These are phyloP conservation scores for Tichodroma muraria DNA, from an alignment of 2,113 vertebrate species.

Conservation along the genomic window DNA sequence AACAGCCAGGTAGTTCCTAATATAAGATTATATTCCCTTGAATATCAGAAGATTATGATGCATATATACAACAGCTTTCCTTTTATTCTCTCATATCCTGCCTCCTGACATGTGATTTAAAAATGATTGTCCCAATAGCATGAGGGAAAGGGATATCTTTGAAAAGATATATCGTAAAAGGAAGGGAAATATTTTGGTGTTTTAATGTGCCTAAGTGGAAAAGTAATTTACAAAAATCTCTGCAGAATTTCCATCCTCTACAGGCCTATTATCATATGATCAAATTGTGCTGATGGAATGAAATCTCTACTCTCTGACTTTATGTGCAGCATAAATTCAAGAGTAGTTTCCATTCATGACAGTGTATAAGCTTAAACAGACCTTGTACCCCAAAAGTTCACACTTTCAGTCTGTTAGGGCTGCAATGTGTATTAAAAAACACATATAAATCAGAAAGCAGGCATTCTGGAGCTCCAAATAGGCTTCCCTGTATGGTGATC, in stretches of 20 bases:
- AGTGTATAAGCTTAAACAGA: not conserved
- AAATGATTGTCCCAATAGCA: not conserved
- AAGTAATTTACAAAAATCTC: not conserved
- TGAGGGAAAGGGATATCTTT: not conserved
- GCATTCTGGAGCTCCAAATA: not conserved
- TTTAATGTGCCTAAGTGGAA: not conserved
- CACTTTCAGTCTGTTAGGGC: not conserved
- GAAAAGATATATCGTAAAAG: not conserved
- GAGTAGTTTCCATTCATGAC: not conserved
- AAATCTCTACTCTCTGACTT: not conserved
- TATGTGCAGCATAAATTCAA: not conserved
- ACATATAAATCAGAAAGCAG: not conserved
- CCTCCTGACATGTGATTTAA: not conserved
- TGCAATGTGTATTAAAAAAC: fast-evolving
- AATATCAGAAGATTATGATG: conserved; percentile 24
- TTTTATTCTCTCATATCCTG: not conserved
- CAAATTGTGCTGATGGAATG: not conserved
- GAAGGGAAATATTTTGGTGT: not conserved
- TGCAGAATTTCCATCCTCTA: not conserved
- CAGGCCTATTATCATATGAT: not conserved
- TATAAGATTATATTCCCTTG: not conserved
- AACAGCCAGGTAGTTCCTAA: conserved; percentile 30
- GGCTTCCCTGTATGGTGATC: not conserved
- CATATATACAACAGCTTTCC: not conserved
- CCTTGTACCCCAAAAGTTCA: not conserved